Evolutionary conservation across 2,113 vertebrate species (phyloP).

Genomic region (Caracal caracal): DNA sequence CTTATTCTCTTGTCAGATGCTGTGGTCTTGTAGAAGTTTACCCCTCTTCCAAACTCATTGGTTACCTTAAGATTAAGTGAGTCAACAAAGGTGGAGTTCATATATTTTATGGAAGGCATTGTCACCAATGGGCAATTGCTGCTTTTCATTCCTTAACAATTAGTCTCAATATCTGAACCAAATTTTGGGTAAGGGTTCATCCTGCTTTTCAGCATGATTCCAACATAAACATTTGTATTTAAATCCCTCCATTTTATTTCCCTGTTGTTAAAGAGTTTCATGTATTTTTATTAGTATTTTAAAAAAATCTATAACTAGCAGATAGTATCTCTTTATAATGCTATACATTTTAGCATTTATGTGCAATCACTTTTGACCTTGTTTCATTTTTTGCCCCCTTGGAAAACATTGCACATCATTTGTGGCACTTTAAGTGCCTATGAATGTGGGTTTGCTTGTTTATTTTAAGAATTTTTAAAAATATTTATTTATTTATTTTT

Average conservation of each 20-base stretch:
- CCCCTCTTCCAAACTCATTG: background rate
- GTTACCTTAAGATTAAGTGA: background rate
- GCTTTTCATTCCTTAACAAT: background rate
- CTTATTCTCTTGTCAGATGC: background rate
- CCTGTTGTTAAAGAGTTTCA: background rate
- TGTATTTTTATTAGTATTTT: background rate
- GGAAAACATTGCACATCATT: background rate
- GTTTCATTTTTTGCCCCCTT: background rate
- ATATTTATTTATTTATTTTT: too few relatives aligned
- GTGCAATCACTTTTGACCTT: background rate
- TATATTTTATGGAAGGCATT: background rate
- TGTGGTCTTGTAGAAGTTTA: background rate
- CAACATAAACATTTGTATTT: background rate
- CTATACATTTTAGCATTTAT: background rate
- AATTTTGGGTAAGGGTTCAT: background rate
- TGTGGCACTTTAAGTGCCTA: background rate
- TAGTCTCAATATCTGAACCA: background rate
- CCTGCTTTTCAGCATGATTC: background rate
- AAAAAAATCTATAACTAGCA: background rate
- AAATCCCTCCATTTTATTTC: background rate
- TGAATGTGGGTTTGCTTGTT: background rate
- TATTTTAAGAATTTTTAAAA: too few relatives aligned
- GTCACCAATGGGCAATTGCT: background rate
- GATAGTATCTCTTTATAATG: background rate
- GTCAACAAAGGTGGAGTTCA: background rate